Conservation (phyloP, 2,888 invertebrate species). For the Synergus laeviventris region DNA sequence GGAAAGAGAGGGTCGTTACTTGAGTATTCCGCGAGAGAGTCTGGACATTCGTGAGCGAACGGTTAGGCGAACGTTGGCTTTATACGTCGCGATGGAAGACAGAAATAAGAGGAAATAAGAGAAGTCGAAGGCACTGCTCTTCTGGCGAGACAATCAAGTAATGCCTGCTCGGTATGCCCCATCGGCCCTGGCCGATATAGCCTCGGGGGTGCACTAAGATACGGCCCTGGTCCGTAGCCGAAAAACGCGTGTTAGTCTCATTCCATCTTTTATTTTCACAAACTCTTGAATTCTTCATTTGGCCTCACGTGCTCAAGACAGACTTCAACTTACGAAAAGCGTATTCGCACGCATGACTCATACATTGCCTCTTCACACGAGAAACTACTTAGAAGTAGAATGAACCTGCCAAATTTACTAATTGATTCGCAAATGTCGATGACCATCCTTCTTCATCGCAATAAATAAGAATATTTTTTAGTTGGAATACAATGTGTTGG, state of each 20-base stretch:
- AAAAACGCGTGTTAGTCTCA: slow-evolving; percentile 44
- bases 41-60: slow-evolving; percentile 42
- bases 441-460: no score
- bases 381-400: background rate
- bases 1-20: slow-evolving; percentile 46
- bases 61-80: slow-evolving; percentile 38
- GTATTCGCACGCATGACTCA: slow-evolving; percentile 7
- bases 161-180: slow-evolving; percentile 74
- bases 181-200: slow-evolving; percentile 59
- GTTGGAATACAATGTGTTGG: no score
- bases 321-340: background rate
- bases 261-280: slow-evolving; percentile 50
- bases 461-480: no score
- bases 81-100: slow-evolving; percentile 41
- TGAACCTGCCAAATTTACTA: background rate
- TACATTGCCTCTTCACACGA: background rate
- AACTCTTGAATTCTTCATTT: slow-evolving; percentile 53
- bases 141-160: slow-evolving; percentile 72
- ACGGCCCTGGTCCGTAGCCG: slow-evolving; percentile 50
- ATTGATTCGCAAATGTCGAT: background rate
- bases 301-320: background rate
- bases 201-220: slow-evolving; percentile 72
- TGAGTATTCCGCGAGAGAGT: slow-evolving; percentile 40
- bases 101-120: slow-evolving; percentile 51
- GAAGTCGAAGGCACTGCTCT: slow-evolving; percentile 51